phyloP scores from a whole-genome alignment of 2,797 vertebrate species.

The Characodon lateralis region DNA sequence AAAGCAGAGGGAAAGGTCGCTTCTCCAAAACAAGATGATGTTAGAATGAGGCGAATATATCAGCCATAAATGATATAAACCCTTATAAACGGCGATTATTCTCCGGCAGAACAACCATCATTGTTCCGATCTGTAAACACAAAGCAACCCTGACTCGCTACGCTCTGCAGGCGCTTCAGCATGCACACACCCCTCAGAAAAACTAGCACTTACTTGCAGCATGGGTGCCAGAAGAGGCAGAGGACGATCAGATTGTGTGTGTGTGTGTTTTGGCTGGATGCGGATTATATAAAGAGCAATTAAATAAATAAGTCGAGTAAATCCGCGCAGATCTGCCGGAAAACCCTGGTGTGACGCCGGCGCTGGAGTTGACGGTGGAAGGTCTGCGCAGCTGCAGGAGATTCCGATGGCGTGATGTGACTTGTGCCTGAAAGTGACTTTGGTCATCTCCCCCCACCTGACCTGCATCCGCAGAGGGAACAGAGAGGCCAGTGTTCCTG shows the following conservation, averaged over 20 bases:
- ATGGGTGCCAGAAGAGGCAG: neutral
- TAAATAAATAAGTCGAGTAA: constrained; percentile 71
- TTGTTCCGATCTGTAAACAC: constrained; percentile 30
- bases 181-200: neutral
- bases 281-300: constrained; percentile 69
- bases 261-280: constrained; percentile 24
- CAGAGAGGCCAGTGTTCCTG: constrained; percentile 1
- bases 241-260: constrained; percentile 28
- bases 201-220: constrained; percentile 66
- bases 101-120: constrained; percentile 7
- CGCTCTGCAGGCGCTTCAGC: neutral
- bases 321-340: constrained; percentile 65
- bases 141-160: constrained; percentile 42
- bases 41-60: neutral
- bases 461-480: constrained; percentile 15
- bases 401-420: constrained; percentile 71
- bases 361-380: constrained; percentile 3
- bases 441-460: constrained; percentile 24
- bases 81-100: neutral
- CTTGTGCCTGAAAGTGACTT: constrained; percentile 26
- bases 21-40: neutral
- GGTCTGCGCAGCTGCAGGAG: constrained; percentile 75
- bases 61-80: neutral
- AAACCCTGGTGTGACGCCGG: constrained; percentile 62
- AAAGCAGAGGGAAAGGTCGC: constrained; percentile 9